These are phyloP conservation scores for Drosophila falleni DNA, from an alignment of 2,888 invertebrate genomes.

Conservation along the genomic window DNA sequence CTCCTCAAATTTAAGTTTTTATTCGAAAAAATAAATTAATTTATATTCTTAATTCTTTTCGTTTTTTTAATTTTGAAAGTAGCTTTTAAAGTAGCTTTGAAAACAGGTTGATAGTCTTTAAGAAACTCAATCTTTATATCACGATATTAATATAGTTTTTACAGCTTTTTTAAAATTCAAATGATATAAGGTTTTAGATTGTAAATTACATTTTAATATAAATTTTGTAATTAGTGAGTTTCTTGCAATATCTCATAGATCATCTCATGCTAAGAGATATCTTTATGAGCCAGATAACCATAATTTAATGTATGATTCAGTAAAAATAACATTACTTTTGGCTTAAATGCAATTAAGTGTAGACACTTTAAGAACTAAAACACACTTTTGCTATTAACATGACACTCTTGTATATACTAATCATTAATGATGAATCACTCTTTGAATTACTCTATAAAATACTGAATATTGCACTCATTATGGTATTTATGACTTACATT, in stretches of 20 bases:
- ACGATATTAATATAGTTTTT: too few species aligned
- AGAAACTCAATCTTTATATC: too few species aligned
- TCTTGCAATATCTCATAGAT: not conserved
- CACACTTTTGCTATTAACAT: not conserved
- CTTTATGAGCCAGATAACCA: not conserved
- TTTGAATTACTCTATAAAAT: conserved; percentile 7
- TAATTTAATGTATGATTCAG: not conserved
- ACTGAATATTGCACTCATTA: not conserved
- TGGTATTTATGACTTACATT: conserved; percentile 15
- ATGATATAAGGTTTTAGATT: too few species aligned
- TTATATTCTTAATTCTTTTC: too few species aligned
- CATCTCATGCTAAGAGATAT: not conserved
- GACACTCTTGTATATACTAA: not conserved
- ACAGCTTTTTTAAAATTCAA: too few species aligned
- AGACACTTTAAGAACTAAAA: not conserved
- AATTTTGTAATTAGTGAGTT: not conserved
- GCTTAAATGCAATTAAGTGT: not conserved
- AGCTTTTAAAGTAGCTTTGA: too few species aligned
- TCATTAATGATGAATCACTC: conserved; percentile 39
- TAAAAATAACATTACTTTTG: not conserved
- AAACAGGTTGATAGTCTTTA: too few species aligned
- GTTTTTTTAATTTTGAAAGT: too few species aligned
- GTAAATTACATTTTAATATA: too few species aligned
- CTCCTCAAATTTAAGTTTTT: too few species aligned
- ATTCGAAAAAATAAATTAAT: too few species aligned